Evolutionary conservation across 92 coral and sea anemone species (phyloP).

Genomic region (Diadumene lineata): DNA sequence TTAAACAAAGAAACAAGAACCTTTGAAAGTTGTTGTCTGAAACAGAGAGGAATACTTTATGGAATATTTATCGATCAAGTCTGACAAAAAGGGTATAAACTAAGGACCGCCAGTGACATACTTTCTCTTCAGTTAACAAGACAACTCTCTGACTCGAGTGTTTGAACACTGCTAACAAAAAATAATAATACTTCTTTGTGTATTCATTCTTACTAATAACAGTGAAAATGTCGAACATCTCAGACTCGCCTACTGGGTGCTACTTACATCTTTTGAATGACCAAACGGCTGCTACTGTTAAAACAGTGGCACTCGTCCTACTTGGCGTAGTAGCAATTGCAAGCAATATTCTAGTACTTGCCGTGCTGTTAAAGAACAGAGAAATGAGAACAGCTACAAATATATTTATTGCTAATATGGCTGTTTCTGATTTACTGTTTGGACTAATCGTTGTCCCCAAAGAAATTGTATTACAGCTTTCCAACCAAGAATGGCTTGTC

Average conservation of each 20-base stretch:
- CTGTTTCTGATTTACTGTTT: conserved; percentile 54
- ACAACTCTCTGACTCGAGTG: too few relatives aligned
- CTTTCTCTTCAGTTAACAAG: too few relatives aligned
- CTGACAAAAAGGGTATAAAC: too few relatives aligned
- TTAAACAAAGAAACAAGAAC: too few relatives aligned
- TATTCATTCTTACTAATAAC: too few relatives aligned
- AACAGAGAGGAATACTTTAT: too few relatives aligned
- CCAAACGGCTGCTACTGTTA: conserved; percentile 9
- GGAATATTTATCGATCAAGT: too few relatives aligned
- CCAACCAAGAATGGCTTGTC: conserved; percentile 40
- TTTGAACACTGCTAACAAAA: too few relatives aligned
- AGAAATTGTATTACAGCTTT: conserved; percentile 30
- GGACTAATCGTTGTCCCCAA: conserved; percentile 44
- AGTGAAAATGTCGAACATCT: not conserved
- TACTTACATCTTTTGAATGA: not conserved
- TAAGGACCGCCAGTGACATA: too few relatives aligned
- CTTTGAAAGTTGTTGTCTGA: too few relatives aligned
- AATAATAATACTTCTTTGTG: too few relatives aligned
- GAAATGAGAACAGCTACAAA: conserved; percentile 56
- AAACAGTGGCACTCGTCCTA: conserved; percentile 12
- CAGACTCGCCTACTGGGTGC: not conserved
- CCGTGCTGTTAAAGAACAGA: conserved; percentile 40
- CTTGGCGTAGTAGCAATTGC: conserved; percentile 20
- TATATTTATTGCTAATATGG: conserved; percentile 63
- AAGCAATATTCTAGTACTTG: conserved; percentile 46